These are phyloP conservation scores for Cotesia typhae DNA, from an alignment of 1,140 invertebrate species.

Conservation along the genomic window DNA sequence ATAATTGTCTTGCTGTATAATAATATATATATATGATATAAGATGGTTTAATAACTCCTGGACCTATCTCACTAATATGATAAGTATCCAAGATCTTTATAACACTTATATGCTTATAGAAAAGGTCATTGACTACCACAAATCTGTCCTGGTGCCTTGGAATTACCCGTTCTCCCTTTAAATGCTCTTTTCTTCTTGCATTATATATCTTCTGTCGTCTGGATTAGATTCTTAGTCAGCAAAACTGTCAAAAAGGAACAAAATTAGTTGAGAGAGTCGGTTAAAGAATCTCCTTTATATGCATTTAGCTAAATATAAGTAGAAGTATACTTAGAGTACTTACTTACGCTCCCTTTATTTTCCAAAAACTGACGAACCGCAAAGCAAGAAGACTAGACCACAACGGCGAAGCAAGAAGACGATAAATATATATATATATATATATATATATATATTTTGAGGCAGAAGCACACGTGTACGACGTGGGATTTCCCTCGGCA, in stretches of 20 bases:
- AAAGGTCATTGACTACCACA: slow-evolving; percentile 13
- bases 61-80: slow-evolving; percentile 30
- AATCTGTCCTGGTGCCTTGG: not conserved
- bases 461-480: not conserved
- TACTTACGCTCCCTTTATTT: too few species aligned
- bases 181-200: too few species aligned
- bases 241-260: too few species aligned
- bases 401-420: not conserved
- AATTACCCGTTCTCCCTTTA: not conserved
- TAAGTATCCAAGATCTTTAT: not conserved
- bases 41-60: slow-evolving; percentile 19
- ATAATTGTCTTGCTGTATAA: not conserved
- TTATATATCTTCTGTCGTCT: slow-evolving; percentile 6
- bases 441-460: not conserved
- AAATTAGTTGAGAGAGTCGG: not conserved
- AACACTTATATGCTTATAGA: too few species aligned
- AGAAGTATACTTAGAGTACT: too few species aligned
- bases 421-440: not conserved
- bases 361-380: not conserved
- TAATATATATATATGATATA: slow-evolving; percentile 2
- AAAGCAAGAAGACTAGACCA: not conserved
- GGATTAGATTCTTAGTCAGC: not conserved
- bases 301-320: not conserved
- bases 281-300: slow-evolving; percentile 2
- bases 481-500: slow-evolving; percentile 9